Evolutionary conservation across 2,113 vertebrate genomes (phyloP).

Genomic region (Pituophis catenifer): DNA sequence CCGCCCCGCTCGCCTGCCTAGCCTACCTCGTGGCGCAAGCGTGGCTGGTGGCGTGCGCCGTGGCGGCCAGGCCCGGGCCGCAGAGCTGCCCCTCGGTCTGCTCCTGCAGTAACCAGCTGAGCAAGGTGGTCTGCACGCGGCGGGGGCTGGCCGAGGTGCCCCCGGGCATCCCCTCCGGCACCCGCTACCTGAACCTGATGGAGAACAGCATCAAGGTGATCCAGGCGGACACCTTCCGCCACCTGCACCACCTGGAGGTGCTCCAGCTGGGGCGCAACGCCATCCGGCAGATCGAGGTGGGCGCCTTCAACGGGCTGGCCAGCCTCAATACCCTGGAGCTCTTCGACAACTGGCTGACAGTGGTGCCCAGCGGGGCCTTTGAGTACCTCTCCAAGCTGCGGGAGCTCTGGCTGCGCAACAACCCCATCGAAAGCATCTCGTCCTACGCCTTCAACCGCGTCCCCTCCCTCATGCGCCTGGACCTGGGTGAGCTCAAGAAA

Average conservation of each 20-base stretch:
- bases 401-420: slow-evolving; percentile 96
- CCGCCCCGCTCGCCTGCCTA: slow-evolving; percentile 71
- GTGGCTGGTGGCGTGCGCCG: slow-evolving; percentile 80
- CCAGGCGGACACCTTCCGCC: slow-evolving; percentile 94
- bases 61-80: slow-evolving; percentile 77
- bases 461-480: slow-evolving; percentile 94
- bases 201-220: slow-evolving; percentile 97
- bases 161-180: slow-evolving; percentile 89
- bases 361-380: slow-evolving; percentile 96
- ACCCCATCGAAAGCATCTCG: slow-evolving; percentile 97
- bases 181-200: slow-evolving; percentile 96
- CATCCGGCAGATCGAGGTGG: slow-evolving; percentile 97
- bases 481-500: slow-evolving; percentile 93
- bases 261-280: slow-evolving; percentile 93
- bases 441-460: slow-evolving; percentile 97
- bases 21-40: slow-evolving; percentile 89
- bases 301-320: slow-evolving; percentile 94
- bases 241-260: slow-evolving; percentile 95
- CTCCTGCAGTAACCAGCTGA: slow-evolving; percentile 96
- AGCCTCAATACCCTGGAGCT: slow-evolving; percentile 98
- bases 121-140: slow-evolving; percentile 96
- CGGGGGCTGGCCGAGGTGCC: slow-evolving; percentile 88
- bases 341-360: slow-evolving; percentile 96
- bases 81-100: slow-evolving; percentile 94
- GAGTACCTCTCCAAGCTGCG: slow-evolving; percentile 97